Base-by-base conservation (phyloP, 1,140 invertebrate species). In the Belonocnema kinseyi region DNA sequence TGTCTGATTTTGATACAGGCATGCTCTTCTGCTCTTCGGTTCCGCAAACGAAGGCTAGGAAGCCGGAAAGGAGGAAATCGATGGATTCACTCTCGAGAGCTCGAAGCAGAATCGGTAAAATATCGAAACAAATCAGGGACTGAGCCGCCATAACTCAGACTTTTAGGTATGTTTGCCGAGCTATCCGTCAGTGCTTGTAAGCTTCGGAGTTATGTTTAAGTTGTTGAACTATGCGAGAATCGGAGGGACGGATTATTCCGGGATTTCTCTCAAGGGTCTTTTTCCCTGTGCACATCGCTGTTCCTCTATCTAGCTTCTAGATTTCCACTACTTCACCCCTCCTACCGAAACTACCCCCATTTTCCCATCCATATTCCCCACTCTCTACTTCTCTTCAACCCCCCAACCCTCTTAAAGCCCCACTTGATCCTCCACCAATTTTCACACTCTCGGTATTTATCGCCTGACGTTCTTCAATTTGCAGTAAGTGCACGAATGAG, bases 101-200 rank as follows among this genome's bases (percentile, higher is more conserved):
- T 58, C 40, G 73, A 77, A 77, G 78, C 74, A 80, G 88, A 90
- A 90, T 90, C 88, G 87, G 87, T 90, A 86, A 89, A 90, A 89
- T 89, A 90, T 90, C 89, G 89, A 90, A 90, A 90, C 89, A 90
- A 90, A 90, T 90, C 89, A 91, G 85, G 85, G 88, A 88, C 88
- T 89, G 86, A 90, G 88, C 87, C 78, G 82, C 82, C 81, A 88
- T 91, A 90, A 91, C 86, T 91, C 88, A 90, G 90, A 90, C 90
- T 90, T 90, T 88, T 77, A 78, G 79, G 80, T 81, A 79, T 90
- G 85, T 90, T 90, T 90, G 89, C 87, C 83, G 83, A 89, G 86
- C 87, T 85, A 90, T 90, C 87, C 88, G 88, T 90, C 89, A 90
- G 85, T 80, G 80, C 83, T 85, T 83, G 85, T 88, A 91, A 89